A percentile compares a stretch with the other conserved stretches of the same genome.
These are phyloP conservation scores for Carassius gibelio DNA, from an alignment of 2,113 vertebrate genomes.

Conservation along the genomic window DNA sequence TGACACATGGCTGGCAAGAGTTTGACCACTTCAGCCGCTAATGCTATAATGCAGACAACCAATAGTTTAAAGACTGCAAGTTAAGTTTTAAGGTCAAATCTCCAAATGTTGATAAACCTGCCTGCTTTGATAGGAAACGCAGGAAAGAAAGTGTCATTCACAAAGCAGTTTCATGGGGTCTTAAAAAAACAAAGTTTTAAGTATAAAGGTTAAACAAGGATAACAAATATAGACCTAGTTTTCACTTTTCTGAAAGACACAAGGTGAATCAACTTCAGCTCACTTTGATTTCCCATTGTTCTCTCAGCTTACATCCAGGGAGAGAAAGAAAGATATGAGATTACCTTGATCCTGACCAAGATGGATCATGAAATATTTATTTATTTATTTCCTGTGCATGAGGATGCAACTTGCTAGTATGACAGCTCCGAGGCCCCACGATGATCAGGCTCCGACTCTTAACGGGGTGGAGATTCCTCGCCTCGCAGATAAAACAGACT, in stretches of 20 bases:
- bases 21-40: conserved; percentile 19
- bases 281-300: conserved; percentile 44
- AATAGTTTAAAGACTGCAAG: not conserved
- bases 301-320: conserved; percentile 13
- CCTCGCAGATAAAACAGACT: conserved; percentile 45
- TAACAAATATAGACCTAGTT: conserved; percentile 30
- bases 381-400: conserved; percentile 45
- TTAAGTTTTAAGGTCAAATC: not conserved
- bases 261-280: conserved; percentile 40
- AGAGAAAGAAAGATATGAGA: conserved; percentile 35
- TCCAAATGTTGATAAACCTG: not conserved
- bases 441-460: conserved; percentile 41
- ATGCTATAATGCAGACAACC: not conserved
- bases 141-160: not conserved
- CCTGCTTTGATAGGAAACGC: not conserved
- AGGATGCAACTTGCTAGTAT: conserved; percentile 50
- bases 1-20: conserved; percentile 26
- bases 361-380: conserved; percentile 59
- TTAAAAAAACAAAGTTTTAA: conserved; percentile 12
- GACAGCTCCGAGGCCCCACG: conserved; percentile 40
- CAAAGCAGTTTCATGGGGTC: not conserved
- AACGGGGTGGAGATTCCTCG: conserved; percentile 39
- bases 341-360: conserved; percentile 57
- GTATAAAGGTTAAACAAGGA: conserved; percentile 38
- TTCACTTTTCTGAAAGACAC: conserved; percentile 24